Percentiles rank a stretch among this genome's conserved stretches.
phyloP scores from a whole-genome alignment of 2,797 vertebrate species.

The Acrossocheilus fasciatus region DNA sequence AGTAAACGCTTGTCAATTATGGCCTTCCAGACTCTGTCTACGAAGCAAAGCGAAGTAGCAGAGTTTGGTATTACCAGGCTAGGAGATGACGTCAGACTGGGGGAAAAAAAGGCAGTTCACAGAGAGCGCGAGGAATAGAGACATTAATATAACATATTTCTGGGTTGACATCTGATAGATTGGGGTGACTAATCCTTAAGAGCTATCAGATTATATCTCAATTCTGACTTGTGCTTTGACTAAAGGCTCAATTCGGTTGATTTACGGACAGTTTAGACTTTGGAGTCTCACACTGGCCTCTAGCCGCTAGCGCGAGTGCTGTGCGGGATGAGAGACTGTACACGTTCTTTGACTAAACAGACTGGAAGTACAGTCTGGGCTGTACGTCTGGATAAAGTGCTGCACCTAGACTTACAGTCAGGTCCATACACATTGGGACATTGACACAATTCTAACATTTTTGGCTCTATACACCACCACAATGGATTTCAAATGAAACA shows the following conservation, averaged over 20 bases:
- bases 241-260: neutral
- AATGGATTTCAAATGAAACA: too few species aligned
- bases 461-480: too few species aligned
- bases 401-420: too few species aligned
- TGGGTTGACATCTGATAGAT: neutral
- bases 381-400: too few species aligned
- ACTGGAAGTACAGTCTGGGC: neutral
- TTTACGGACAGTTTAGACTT: neutral
- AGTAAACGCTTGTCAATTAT: too few species aligned
- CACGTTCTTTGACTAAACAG: neutral
- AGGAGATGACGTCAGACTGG: neutral
- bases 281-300: too few species aligned
- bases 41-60: too few species aligned
- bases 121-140: neutral
- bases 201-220: neutral
- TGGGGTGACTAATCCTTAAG: neutral
- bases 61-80: too few species aligned
- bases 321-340: neutral
- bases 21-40: too few species aligned
- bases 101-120: neutral
- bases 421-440: too few species aligned
- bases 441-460: too few species aligned
- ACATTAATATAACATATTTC: neutral
- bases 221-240: neutral
- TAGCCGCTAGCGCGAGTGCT: neutral